phyloP scores from a whole-genome alignment of 2,888 invertebrate genomes.

The Crepidodera aurea region DNA sequence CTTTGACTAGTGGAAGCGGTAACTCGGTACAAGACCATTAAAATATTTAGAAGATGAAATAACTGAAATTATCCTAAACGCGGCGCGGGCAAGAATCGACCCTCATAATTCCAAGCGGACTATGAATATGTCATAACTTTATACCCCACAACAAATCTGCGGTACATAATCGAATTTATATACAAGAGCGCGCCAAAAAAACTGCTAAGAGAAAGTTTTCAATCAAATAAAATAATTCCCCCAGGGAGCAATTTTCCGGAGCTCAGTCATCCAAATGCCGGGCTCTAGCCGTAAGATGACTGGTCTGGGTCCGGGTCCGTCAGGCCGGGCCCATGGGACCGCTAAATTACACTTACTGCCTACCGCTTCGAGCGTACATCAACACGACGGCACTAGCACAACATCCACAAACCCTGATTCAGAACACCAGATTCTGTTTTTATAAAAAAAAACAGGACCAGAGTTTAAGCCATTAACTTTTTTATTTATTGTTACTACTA shows the following conservation, averaged over 20 bases:
- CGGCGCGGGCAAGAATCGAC: slow-evolving; percentile 53
- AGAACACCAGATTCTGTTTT: no score
- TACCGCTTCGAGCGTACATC: slow-evolving; percentile 61
- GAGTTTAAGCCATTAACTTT: no score
- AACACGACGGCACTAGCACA: slow-evolving; percentile 53
- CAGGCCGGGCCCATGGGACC: slow-evolving; percentile 58
- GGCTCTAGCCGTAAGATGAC: slow-evolving; percentile 52
- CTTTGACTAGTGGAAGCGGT: slow-evolving; percentile 42
- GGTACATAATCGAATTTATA: slow-evolving; percentile 63
- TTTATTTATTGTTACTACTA: no score
- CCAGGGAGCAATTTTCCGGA: slow-evolving; percentile 75
- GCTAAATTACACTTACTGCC: slow-evolving; percentile 63
- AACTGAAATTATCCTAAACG: slow-evolving; percentile 59
- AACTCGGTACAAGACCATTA: slow-evolving; percentile 57
- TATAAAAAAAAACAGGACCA: no score
- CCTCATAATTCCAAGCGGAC: slow-evolving; percentile 58
- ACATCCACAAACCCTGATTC: neutral
- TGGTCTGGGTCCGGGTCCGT: slow-evolving; percentile 48
- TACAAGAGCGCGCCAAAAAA: slow-evolving; percentile 59
- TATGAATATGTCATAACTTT: slow-evolving; percentile 60
- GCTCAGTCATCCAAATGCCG: slow-evolving; percentile 63
- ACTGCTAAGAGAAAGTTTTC: slow-evolving; percentile 64
- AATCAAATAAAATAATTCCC: slow-evolving; percentile 80
- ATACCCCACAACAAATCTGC: slow-evolving; percentile 61
- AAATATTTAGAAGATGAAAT: slow-evolving; percentile 60